Evolutionary conservation across 2,797 vertebrate species (phyloP).

Genomic region (Pseudochaenichthys georgianus): DNA sequence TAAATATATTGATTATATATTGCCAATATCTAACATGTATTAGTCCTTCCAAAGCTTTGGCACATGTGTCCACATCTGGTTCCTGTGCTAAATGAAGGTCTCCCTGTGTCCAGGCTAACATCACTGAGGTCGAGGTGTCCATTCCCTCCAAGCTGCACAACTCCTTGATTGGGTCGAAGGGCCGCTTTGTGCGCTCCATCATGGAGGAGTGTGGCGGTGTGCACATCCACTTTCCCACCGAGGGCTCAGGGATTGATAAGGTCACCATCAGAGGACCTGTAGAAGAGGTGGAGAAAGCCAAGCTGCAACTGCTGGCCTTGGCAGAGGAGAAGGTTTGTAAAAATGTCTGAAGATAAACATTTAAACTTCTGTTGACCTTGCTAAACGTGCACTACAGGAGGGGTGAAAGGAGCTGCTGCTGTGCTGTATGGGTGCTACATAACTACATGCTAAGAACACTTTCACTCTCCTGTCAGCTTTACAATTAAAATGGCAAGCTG

Average conservation of each 20-base stretch:
- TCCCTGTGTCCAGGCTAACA: slow-evolving; percentile 90
- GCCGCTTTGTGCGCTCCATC: slow-evolving; percentile 97
- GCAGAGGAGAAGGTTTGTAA: slow-evolving; percentile 97
- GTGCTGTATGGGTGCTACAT: slow-evolving; percentile 3
- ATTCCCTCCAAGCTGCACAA: slow-evolving; percentile 98
- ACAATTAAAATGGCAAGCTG: slow-evolving; percentile 5
- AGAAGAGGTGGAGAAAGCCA: slow-evolving; percentile 97
- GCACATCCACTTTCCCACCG: slow-evolving; percentile 98
- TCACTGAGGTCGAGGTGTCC: slow-evolving; percentile 94
- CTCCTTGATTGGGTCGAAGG: slow-evolving; percentile 97
- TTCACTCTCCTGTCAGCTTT: slow-evolving; percentile 18
- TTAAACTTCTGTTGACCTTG: slow-evolving; percentile 33
- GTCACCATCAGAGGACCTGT: slow-evolving; percentile 95
- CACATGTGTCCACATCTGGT: neutral
- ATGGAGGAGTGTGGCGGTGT: slow-evolving; percentile 99
- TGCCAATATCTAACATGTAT: neutral
- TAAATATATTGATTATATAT: too few species aligned
- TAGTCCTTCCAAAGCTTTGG: neutral
- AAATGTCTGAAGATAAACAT: slow-evolving; percentile 14
- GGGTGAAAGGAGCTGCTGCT: slow-evolving; percentile 11
- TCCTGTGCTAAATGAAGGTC: neutral
- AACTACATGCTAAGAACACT: slow-evolving; percentile 9
- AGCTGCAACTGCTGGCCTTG: slow-evolving; percentile 94
- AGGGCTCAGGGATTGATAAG: slow-evolving; percentile 96
- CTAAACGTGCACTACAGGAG: slow-evolving; percentile 23